These are phyloP conservation scores for Crocodylus rhombifer DNA, from an alignment of 2,797 vertebrate genomes.

Conservation along the genomic window DNA sequence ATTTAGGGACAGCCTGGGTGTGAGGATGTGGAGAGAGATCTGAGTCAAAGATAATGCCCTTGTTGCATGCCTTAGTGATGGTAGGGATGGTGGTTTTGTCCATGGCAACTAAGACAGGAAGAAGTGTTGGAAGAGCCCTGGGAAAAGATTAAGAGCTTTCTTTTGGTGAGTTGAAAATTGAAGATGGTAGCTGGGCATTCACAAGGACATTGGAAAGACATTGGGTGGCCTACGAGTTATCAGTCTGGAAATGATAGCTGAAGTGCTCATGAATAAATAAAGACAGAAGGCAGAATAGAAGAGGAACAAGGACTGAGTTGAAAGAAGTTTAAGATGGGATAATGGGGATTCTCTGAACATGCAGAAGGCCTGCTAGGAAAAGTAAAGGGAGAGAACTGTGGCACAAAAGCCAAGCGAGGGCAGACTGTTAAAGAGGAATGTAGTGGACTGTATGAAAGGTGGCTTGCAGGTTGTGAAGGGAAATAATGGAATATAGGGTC, in stretches of 20 bases:
- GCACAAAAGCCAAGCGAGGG: neutral
- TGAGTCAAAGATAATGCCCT: neutral
- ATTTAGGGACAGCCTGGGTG: neutral
- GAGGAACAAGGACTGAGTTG: constrained; percentile 23
- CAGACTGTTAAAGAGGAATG: neutral
- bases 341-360: constrained; percentile 6
- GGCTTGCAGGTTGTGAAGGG: neutral
- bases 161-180: neutral
- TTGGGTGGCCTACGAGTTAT: neutral
- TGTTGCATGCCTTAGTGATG: neutral
- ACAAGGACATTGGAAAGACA: neutral
- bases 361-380: neutral
- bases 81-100: neutral
- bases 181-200: neutral
- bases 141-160: neutral
- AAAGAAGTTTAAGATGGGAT: constrained; percentile 15
- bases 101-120: neutral
- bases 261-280: neutral
- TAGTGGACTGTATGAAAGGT: accelerated
- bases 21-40: neutral
- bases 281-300: constrained; percentile 10
- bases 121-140: neutral
- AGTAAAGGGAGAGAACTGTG: neutral
- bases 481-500: too few relatives aligned
- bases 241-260: neutral